These are phyloP conservation scores for Oedothorax gibbosus DNA, from an alignment of 1,140 invertebrate species.

Conservation along the genomic window DNA sequence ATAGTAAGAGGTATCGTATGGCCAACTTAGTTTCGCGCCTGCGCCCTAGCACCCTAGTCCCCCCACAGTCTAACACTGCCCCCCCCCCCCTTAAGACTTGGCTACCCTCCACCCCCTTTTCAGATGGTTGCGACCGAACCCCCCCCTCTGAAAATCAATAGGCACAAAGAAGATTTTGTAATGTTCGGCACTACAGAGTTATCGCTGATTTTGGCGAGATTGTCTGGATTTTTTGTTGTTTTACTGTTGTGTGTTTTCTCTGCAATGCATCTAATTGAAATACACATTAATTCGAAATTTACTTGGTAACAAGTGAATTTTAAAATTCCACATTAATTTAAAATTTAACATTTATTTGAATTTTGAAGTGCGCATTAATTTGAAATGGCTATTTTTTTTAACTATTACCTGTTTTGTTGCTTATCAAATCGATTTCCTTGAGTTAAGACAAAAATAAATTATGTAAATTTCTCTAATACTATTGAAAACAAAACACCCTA, in stretches of 20 bases:
- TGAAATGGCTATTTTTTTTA: too few relatives aligned
- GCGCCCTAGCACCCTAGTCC: conserved; percentile 40
- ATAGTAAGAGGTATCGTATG: conserved; percentile 42
- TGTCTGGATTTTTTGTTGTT: neutral
- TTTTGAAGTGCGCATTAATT: too few relatives aligned
- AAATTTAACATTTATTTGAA: too few relatives aligned
- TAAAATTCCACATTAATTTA: too few relatives aligned
- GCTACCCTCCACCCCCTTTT: conserved; percentile 49
- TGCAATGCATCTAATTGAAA: too few relatives aligned
- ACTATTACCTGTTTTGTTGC: too few relatives aligned
- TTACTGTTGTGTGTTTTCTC: neutral
- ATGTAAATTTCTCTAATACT: too few relatives aligned
- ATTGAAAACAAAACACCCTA: too few relatives aligned
- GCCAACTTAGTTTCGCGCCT: conserved; percentile 26
- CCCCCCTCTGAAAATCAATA: conserved; percentile 55
- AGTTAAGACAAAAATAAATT: too few relatives aligned
- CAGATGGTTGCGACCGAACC: conserved; percentile 59
- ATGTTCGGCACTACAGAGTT: neutral
- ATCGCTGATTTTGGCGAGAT: conserved; percentile 37
- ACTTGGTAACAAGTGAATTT: too few relatives aligned
- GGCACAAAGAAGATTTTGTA: conserved; percentile 19
- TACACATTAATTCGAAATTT: too few relatives aligned
- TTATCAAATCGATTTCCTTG: too few relatives aligned
- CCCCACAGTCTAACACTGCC: conserved; percentile 23
- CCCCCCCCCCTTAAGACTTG: conserved; percentile 52